Evolutionary conservation across 2,113 vertebrate species (phyloP).

Genomic region (Otis tarda): DNA sequence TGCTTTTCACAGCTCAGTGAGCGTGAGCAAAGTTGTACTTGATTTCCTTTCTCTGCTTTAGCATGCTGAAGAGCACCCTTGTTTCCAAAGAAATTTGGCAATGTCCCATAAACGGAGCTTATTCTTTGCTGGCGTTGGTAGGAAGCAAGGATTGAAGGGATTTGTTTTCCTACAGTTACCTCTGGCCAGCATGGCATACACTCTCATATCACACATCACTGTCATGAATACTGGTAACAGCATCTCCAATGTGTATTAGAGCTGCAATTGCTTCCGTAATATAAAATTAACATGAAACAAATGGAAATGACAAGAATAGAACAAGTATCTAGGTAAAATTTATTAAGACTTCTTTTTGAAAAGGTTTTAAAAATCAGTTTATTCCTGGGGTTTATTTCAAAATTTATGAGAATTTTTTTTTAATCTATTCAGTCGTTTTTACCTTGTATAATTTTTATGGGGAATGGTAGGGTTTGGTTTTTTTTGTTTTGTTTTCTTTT

Average conservation of each 20-base stretch:
- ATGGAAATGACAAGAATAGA: background rate
- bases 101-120: background rate
- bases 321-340: background rate
- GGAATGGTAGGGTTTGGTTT: fast-evolving
- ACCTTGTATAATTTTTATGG: fast-evolving
- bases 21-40: background rate
- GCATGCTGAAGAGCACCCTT: background rate
- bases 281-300: background rate
- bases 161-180: background rate
- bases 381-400: background rate
- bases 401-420: background rate
- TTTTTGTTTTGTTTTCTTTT: background rate
- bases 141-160: background rate
- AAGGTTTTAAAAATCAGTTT: background rate
- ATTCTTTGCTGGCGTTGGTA: background rate
- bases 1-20: background rate
- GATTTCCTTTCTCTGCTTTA: background rate
- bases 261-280: background rate
- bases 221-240: background rate
- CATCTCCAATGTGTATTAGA: background rate
- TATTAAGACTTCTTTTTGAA: background rate
- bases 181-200: background rate
- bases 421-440: background rate
- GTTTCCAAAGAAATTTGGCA: background rate
- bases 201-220: background rate